These are phyloP conservation scores for Carassius carassius DNA, from an alignment of 2,113 vertebrate species.

Conservation along the genomic window DNA sequence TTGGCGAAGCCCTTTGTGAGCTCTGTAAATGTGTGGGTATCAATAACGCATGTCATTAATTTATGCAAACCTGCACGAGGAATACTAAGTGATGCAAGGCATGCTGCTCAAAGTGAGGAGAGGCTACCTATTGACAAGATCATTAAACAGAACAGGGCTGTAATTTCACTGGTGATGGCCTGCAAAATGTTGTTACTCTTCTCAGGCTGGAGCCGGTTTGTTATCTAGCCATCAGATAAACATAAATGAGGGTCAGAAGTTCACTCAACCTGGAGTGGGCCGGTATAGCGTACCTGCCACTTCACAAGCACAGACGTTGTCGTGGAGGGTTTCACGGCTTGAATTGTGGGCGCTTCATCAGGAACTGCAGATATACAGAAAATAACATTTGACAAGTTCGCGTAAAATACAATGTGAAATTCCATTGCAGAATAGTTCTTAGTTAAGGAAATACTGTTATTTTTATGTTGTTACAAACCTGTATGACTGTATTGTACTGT, in stretches of 20 bases:
- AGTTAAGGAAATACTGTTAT: too few species aligned
- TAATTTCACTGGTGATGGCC: conserved; percentile 54
- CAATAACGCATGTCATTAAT: conserved; percentile 52
- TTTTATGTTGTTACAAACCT: background rate
- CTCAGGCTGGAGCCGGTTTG: conserved; percentile 30
- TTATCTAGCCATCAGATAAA: conserved; percentile 17
- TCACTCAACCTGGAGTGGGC: background rate
- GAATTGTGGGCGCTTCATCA: conserved; percentile 85
- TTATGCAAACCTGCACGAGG: conserved; percentile 46
- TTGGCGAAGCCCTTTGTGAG: conserved; percentile 33
- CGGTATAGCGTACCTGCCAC: conserved; percentile 84
- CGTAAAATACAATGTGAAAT: background rate
- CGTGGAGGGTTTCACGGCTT: conserved; percentile 86
- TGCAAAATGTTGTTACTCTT: conserved; percentile 28
- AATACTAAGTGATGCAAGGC: conserved; percentile 51
- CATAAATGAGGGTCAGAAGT: conserved; percentile 33
- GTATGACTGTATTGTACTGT: too few species aligned
- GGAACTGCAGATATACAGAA: conserved; percentile 78
- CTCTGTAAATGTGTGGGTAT: conserved; percentile 53
- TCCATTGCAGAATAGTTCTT: background rate
- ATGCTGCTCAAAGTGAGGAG: conserved; percentile 32
- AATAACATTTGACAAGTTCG: background rate
- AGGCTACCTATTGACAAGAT: conserved; percentile 52
- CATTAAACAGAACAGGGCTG: conserved; percentile 58
- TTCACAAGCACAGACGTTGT: conserved; percentile 93